phyloP scores from a whole-genome alignment of 2,888 invertebrate species.

The Stomorhina lunata region DNA sequence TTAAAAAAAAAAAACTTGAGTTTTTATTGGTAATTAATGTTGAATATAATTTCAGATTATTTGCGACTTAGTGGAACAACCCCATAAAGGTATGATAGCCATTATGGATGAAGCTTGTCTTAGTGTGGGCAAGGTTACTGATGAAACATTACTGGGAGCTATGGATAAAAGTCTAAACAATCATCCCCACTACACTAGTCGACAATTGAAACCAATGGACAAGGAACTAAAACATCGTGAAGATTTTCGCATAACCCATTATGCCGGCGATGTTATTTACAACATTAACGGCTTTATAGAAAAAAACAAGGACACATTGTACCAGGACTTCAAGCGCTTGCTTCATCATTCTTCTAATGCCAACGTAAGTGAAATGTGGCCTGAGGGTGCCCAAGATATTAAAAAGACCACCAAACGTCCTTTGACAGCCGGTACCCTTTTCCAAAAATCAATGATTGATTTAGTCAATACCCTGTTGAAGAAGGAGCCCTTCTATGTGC shows the following conservation, averaged over 20 bases:
- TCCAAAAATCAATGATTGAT: slow-evolving; percentile 96
- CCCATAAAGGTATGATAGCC: slow-evolving; percentile 93
- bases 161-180: slow-evolving; percentile 93
- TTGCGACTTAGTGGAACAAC: slow-evolving; percentile 96
- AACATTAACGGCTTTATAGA: slow-evolving; percentile 94
- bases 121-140: slow-evolving; percentile 94
- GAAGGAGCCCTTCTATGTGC: slow-evolving; percentile 98
- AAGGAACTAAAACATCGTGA: slow-evolving; percentile 89
- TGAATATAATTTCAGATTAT: slow-evolving; percentile 82
- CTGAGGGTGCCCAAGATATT: slow-evolving; percentile 95
- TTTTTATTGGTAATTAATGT: background rate
- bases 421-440: slow-evolving; percentile 94
- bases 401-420: slow-evolving; percentile 96
- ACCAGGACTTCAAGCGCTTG: slow-evolving; percentile 97
- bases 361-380: slow-evolving; percentile 95
- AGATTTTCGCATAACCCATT: slow-evolving; percentile 93
- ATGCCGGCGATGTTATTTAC: slow-evolving; percentile 98
- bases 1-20: background rate
- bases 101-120: slow-evolving; percentile 99
- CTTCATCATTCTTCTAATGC: slow-evolving; percentile 90
- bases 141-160: slow-evolving; percentile 92
- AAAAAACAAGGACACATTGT: slow-evolving; percentile 97
- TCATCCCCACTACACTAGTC: slow-evolving; percentile 95
- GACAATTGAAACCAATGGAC: slow-evolving; percentile 90
- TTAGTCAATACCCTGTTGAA: slow-evolving; percentile 92